Evolutionary conservation across 2,888 invertebrate genomes (phyloP), one percentile per base, ranked within the genome.

Genomic region (Protula sp.): DNA sequence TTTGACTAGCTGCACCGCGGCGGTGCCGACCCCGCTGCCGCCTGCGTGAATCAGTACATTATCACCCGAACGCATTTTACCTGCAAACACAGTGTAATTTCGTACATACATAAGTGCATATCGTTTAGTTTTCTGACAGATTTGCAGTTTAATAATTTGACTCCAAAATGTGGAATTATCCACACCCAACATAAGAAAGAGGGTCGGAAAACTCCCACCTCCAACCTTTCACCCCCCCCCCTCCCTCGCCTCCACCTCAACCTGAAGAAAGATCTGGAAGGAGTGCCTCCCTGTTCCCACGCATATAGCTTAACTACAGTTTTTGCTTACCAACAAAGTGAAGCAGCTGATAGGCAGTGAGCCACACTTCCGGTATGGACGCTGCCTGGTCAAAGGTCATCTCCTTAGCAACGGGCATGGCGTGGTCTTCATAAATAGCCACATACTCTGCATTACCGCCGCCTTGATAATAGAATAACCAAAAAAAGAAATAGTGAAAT

Each of bases 391-490:
- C 64, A 54, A 76, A 72, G 19, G 65, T 59, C 65, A 80, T 64
- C 9, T 58, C 62, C 2, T 63, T 47, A 2, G 81, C 80, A 22
- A 81, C 58, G 2, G 65, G 65, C 63, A 79, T 71, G 29, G 77
- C 56, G 47, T 74, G 71, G 29, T 72, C 73, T 58, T 74, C 74
- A 29, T 73, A 71, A 2, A 71, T 73, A 2, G 76, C 70, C 14
- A 76, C 80, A 69, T 73, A 82, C 64, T 82, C 79, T 5, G 81
- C 81, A 72, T 82, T 77, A n/a, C 81, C 81, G 29, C 81, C 82
- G 38, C 81, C 81, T 75, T n/a, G n/a, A n/a, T n/a, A n/a, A n/a
- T n/a, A n/a, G 63, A n/a, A n/a, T n/a, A n/a, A n/a, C n/a, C n/a
- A n/a, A n/a, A 3, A 38, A 45, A 47, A 22, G 14, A 38, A 14